Percentiles rank a stretch among this genome's conserved stretches.
These are phyloP conservation scores for Drosophila sechellia DNA, from an alignment of 1,140 invertebrate genomes.

Conservation along the genomic window DNA sequence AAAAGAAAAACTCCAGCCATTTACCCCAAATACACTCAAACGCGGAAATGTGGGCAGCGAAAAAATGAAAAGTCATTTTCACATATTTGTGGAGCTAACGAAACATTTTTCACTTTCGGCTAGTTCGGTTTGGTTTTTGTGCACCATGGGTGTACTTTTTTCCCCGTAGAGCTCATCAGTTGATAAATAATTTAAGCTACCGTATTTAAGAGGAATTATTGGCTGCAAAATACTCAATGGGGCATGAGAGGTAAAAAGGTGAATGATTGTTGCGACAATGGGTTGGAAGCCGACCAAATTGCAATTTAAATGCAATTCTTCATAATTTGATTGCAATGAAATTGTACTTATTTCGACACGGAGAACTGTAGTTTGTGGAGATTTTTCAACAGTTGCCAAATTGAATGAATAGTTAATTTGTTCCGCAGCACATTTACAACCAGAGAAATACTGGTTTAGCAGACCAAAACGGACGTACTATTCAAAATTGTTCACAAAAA, in stretches of 20 bases:
- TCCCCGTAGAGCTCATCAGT: conserved; percentile 25
- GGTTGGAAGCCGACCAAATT: conserved; percentile 15
- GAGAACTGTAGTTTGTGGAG: neutral
- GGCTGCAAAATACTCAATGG: conserved; percentile 53
- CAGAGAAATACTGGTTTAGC: neutral
- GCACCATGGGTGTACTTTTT: neutral
- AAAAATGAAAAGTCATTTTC: conserved; percentile 71
- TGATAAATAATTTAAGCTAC: conserved; percentile 68
- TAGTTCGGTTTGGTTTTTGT: conserved; percentile 28
- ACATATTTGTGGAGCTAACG: conserved; percentile 47
- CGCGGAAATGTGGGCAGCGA: conserved; percentile 11
- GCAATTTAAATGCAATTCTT: conserved; percentile 27
- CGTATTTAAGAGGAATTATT: conserved; percentile 77
- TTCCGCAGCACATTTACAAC: neutral
- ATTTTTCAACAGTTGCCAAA: neutral
- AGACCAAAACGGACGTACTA: no score
- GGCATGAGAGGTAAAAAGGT: neutral
- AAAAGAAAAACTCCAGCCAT: conserved; percentile 21
- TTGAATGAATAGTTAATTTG: neutral
- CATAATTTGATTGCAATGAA: conserved; percentile 2
- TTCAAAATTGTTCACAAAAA: no score
- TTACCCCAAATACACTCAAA: conserved; percentile 33
- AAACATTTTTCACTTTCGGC: conserved; percentile 61
- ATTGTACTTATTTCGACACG: neutral
- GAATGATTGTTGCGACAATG: conserved; percentile 15